Evolutionary conservation across 2,797 vertebrate genomes (phyloP).

Genomic region (Sternarchorhynchus goeldii): DNA sequence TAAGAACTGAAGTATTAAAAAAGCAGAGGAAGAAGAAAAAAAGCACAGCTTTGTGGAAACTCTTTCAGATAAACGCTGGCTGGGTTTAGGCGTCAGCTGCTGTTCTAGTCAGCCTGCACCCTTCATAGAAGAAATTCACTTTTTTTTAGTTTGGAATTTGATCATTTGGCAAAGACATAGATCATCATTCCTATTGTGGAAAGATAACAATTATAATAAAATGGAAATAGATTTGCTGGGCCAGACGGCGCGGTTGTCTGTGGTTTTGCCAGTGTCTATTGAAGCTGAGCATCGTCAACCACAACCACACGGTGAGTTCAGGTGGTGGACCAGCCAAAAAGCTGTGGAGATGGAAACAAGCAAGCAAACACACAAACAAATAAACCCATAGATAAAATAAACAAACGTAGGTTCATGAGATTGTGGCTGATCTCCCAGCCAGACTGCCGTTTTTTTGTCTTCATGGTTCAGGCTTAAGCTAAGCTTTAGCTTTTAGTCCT

Average conservation of each 20-base stretch:
- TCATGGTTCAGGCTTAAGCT: conserved; percentile 17
- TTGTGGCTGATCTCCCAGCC: too few species aligned
- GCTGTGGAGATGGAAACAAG: too few species aligned
- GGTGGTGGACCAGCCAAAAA: too few species aligned
- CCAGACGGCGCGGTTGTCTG: not conserved
- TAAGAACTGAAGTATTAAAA: too few species aligned
- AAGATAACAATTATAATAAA: conserved; percentile 9
- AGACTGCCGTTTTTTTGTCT: not conserved
- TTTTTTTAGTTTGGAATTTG: not conserved
- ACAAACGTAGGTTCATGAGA: too few species aligned
- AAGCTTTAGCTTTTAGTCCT: conserved; percentile 8
- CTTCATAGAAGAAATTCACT: too few species aligned
- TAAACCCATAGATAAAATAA: too few species aligned
- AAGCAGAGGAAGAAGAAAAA: too few species aligned
- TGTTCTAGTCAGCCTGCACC: not conserved
- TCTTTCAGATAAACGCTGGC: not conserved
- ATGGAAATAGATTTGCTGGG: conserved; percentile 8
- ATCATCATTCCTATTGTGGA: not conserved
- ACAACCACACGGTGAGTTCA: not conserved
- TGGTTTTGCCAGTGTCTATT: not conserved
- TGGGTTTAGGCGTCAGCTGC: too few species aligned
- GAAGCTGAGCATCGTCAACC: not conserved
- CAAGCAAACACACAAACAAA: too few species aligned
- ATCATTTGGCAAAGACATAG: not conserved
- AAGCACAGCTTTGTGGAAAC: too few species aligned